Evolutionary conservation across 2,888 invertebrate genomes (phyloP), one percentile per base, ranked within the genome.

Genomic region (Pheosia gnoma): DNA sequence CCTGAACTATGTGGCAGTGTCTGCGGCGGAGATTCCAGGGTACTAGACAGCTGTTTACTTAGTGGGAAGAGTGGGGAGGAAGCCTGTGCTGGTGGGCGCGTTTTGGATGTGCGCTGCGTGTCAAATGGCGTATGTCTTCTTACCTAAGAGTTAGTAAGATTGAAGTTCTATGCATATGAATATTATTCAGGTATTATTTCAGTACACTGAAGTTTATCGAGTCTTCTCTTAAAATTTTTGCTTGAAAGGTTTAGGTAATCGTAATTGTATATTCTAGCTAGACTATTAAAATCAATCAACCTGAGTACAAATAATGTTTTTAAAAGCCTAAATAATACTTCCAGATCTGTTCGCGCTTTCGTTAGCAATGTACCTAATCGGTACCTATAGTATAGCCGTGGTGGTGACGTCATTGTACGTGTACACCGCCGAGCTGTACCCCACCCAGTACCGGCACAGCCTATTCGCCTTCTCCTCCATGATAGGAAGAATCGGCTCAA

Each of bases 21-120:
- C 94, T 0, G 81, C 94, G 0, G 94, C 95, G 0, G 97, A 96
- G 81, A 95, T 96, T 56, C 96, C 97, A 0, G 96, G 95, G 0
- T 96, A 95, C 74, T 89, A 95, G 75, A 75, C 94, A 37, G 95
- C 95, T 0, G 94, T 94, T 60, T 79, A 95, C 7, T 82, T 96
- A n/a, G 90, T 96, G 78, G 94, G 95, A 65, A 91, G 84, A 59
- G 80, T 95, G 8, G 96, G 96, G 2, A 89, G 96, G 65, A 94
- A 95, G 67, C 89, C 93, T 6, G 95, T 95, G 0, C 83, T 96
- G 6, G 94, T 94, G 45, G 87, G 86, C 0, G 94, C 94, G 0
- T 95, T 95, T 82, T 78, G 95, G 62, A 51, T 95, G 1, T 95
- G 96, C 67, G 96, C 94, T 8, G 76, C 86, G 0, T 94, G 95